Conservation (phyloP, 2,113 vertebrate genomes). For the Hemicordylus capensis region DNA sequence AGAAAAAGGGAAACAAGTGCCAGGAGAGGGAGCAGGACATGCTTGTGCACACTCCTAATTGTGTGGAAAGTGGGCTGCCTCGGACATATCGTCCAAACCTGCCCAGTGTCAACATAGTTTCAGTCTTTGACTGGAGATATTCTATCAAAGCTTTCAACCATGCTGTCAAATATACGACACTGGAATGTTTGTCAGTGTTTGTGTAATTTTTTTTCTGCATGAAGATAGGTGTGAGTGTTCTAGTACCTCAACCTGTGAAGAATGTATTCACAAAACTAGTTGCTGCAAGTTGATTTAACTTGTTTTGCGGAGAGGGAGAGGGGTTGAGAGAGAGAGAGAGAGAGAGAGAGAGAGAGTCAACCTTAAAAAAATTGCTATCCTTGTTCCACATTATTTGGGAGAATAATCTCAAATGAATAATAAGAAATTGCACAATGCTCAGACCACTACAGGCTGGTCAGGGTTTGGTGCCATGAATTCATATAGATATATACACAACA, state of each 20-base stretch:
- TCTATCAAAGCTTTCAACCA: neutral
- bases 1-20: too few species aligned
- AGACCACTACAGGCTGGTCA: conserved; percentile 13
- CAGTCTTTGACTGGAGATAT: neutral
- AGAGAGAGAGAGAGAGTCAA: too few species aligned
- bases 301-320: too few species aligned
- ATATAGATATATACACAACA: conserved; percentile 13
- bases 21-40: too few species aligned
- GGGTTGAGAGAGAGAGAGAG: too few species aligned
- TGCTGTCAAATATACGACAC: neutral
- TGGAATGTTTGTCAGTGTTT: neutral
- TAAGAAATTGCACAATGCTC: conserved; percentile 17
- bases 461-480: conserved; percentile 15
- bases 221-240: neutral
- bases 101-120: neutral
- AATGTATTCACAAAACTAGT: conserved; percentile 17
- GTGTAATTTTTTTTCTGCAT: neutral
- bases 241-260: neutral
- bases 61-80: too few species aligned
- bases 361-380: neutral
- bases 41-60: too few species aligned
- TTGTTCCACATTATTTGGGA: conserved; percentile 27
- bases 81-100: too few species aligned
- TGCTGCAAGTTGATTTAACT: neutral
- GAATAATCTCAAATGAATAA: neutral